These are phyloP conservation scores for Nymphalis polychloros DNA, from an alignment of 2,888 invertebrate species.

Conservation along the genomic window DNA sequence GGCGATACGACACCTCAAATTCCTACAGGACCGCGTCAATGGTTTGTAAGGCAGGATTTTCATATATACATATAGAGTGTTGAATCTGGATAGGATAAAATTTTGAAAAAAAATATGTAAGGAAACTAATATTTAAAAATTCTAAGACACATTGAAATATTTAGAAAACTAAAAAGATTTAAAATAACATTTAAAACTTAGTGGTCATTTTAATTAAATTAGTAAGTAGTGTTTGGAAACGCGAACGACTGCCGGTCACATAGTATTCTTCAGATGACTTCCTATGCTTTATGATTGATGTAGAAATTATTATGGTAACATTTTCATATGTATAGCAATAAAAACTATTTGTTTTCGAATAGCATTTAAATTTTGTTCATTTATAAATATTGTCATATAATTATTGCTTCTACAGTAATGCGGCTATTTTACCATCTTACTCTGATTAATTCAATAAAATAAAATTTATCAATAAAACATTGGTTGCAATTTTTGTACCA, in stretches of 20 bases:
- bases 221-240: not conserved
- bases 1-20: conserved; percentile 97
- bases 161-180: no score
- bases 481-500: no score
- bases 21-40: conserved; percentile 87
- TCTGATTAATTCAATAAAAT: no score
- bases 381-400: conserved; percentile 26
- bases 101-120: not conserved
- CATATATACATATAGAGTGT: not conserved
- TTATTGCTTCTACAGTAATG: conserved; percentile 5
- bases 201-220: not conserved
- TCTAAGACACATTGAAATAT: no score
- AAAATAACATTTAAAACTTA: not conserved
- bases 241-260: conserved; percentile 50
- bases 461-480: no score
- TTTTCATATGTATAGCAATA: conserved; percentile 9
- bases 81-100: not conserved
- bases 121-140: no score
- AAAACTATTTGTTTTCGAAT: not conserved
- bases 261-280: conserved; percentile 66
- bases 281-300: conserved; percentile 65
- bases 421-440: conserved; percentile 18
- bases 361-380: not conserved
- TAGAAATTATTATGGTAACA: conserved; percentile 49
- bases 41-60: conserved; percentile 52